These are phyloP conservation scores for Ischnura elegans DNA, from an alignment of 2,888 invertebrate species.

Conservation along the genomic window DNA sequence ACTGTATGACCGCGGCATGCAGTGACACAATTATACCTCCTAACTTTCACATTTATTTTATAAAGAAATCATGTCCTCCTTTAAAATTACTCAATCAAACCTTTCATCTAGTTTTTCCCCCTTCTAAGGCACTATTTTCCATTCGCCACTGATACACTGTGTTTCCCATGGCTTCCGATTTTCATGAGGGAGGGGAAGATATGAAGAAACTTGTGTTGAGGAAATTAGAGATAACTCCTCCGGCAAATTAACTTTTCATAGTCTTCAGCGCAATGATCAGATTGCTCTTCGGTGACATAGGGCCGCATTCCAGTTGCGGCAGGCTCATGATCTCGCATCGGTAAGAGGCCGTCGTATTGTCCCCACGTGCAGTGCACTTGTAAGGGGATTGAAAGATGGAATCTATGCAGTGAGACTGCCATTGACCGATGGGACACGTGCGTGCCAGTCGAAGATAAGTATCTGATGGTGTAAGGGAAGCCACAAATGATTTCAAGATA, in stretches of 20 bases:
- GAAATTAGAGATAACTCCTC: neutral
- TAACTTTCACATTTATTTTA: too few relatives aligned
- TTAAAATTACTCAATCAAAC: too few relatives aligned
- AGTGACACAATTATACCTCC: too few relatives aligned
- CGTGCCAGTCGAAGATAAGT: neutral
- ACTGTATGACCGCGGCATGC: too few relatives aligned
- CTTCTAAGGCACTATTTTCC: too few relatives aligned
- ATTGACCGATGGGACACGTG: neutral
- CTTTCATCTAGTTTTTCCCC: too few relatives aligned
- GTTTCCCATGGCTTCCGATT: neutral
- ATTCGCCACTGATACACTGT: too few relatives aligned
- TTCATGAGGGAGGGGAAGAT: neutral
- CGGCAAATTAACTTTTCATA: neutral
- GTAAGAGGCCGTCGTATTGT: neutral
- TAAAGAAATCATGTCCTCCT: too few relatives aligned
- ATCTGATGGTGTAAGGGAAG: conserved; percentile 10
- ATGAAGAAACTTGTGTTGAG: neutral
- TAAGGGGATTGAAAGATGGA: neutral
- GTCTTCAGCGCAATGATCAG: neutral
- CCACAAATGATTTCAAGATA: neutral
- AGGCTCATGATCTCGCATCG: neutral
- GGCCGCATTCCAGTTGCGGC: neutral
- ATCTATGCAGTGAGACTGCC: neutral
- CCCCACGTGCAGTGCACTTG: neutral
- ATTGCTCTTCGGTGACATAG: neutral